Evolutionary conservation across 92 coral and sea anemone genomes (phyloP), one percentile per base, ranked within the genome.

Genomic region (Meandrina meandrites): DNA sequence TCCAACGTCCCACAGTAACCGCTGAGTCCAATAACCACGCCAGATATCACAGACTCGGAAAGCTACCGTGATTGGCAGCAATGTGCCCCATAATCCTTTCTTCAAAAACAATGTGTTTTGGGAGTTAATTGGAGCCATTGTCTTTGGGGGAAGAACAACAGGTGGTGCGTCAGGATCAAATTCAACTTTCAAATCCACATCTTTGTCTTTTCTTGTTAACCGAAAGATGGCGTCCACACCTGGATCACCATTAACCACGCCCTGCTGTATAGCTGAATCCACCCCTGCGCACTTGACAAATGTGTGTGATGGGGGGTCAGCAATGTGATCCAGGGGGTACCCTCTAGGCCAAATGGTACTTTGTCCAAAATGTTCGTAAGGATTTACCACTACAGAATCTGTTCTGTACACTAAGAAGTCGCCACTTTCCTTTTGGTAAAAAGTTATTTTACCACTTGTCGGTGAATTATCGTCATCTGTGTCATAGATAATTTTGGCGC

Each of bases 331-430:
- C 36, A 97, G 91, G 48, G 99, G 99, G 90, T 97, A 97, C 58
- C 99, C 99, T 74, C 99, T 80, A 13, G 99, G 99, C 99, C 99
- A 97, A 27, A 97, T 97, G 30, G 96, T 93, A 31, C 96, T 92
- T 80, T 97, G 99, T 27, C 99, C 99, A 82, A 97, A 97, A 78
- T 97, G 98, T 31, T 91, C 98, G 70, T 97, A 97, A 1, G 98
- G 98, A 87, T 97, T 97, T 27, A 97, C 95, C 32, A 85, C 54
- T 0, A 73, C 19, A 22, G 90, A 58, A 18, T 91, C 81, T 0
- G 95, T 90, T 54, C 81, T 80, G 76, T 95, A 97, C 22, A 95
- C 98, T 13, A 82, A 79, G 78, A 97, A 97, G 21, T 93, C 95
- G 17, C 99, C 98, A 8, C 78, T 67, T 54, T 54, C 60, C 60